Evolutionary conservation across 2,888 invertebrate genomes (phyloP).

Genomic region (Temnothorax rugatulus): DNA sequence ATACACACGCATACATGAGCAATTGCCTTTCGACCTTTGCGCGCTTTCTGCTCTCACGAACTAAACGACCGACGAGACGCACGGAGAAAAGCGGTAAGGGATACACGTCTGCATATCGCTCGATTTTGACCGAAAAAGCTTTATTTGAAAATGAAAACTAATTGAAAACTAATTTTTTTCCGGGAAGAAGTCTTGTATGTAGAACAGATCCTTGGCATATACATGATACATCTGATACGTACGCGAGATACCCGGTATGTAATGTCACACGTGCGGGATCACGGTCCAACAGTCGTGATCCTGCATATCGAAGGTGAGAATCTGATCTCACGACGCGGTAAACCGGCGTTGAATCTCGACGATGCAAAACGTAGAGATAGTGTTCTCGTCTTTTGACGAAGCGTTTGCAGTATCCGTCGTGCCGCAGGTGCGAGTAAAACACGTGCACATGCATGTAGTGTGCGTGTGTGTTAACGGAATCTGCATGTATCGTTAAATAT

Average conservation of each 20-base stretch:
- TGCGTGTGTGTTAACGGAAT: constrained; percentile 22
- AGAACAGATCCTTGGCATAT: not conserved
- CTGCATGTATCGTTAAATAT: not conserved
- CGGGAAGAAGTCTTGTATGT: not conserved
- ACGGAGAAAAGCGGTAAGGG: not conserved
- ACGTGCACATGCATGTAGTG: not conserved
- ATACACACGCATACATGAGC: not conserved
- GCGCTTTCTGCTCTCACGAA: constrained; percentile 54
- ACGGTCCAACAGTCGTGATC: constrained; percentile 74
- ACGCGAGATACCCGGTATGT: constrained; percentile 62
- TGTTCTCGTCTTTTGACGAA: not conserved
- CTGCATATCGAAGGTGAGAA: constrained; percentile 69
- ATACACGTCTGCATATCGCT: not conserved
- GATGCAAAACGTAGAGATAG: constrained; percentile 15
- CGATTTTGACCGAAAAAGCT: not conserved
- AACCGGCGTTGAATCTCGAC: constrained; percentile 42
- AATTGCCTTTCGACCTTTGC: constrained; percentile 41
- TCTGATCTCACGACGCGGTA: constrained; percentile 26
- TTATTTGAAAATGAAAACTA: not conserved
- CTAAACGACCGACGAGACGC: constrained; percentile 13
- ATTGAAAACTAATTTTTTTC: not conserved
- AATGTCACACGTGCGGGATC: constrained; percentile 72
- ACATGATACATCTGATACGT: constrained; percentile 3
- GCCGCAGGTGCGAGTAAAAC: constrained; percentile 1
- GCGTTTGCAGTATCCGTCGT: not conserved